Percentiles rank a stretch among this genome's conserved stretches.
These are phyloP conservation scores for Cactoblastis cactorum DNA, from an alignment of 2,888 invertebrate species.

Conservation along the genomic window DNA sequence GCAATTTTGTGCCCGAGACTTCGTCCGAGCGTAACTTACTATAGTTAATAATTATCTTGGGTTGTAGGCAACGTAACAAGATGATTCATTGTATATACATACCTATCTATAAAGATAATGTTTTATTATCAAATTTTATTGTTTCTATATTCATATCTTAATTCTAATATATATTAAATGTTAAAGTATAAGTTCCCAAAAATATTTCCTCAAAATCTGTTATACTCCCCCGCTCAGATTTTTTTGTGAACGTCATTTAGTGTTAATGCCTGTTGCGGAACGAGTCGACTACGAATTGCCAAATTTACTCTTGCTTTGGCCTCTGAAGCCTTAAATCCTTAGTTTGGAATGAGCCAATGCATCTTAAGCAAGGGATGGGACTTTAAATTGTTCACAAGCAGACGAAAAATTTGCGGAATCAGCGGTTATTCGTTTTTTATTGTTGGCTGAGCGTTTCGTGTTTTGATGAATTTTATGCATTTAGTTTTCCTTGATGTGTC, in stretches of 20 bases:
- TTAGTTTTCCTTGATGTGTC: too few species aligned
- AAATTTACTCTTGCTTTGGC: slow-evolving; percentile 59
- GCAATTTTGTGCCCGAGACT: neutral
- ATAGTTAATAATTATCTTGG: too few species aligned
- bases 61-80: too few species aligned
- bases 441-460: slow-evolving; percentile 34
- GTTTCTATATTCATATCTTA: too few species aligned
- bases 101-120: too few species aligned
- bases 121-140: too few species aligned
- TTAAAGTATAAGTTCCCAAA: too few species aligned
- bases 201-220: slow-evolving; percentile 44
- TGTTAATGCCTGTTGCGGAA: slow-evolving; percentile 71
- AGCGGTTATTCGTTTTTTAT: slow-evolving; percentile 30
- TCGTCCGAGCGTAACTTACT: too few species aligned
- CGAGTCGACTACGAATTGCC: slow-evolving; percentile 72
- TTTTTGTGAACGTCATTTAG: slow-evolving; percentile 76
- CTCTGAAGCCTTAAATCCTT: slow-evolving; percentile 65
- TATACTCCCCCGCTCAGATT: slow-evolving; percentile 64
- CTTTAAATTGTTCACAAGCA: slow-evolving; percentile 60
- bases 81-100: too few species aligned
- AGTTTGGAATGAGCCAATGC: slow-evolving; percentile 73
- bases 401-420: slow-evolving; percentile 35
- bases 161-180: too few species aligned
- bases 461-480: too few species aligned
- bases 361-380: slow-evolving; percentile 68